Evolutionary conservation across 1,140 invertebrate species (phyloP), one percentile per base, ranked within the genome.

Genomic region (Procambarus virginalis): DNA sequence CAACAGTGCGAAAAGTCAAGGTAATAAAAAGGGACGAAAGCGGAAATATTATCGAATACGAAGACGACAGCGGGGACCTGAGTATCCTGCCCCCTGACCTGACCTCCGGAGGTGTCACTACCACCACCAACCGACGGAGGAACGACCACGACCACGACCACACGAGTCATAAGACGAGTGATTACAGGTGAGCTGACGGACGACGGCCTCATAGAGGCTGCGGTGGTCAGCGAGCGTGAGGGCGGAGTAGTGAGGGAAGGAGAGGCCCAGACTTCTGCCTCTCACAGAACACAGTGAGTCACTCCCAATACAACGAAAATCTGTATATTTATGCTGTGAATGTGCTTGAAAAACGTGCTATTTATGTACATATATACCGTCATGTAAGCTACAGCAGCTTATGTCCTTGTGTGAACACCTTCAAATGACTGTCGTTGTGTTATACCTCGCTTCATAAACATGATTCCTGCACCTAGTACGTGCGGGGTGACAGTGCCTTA

Each of bases 381-480:
- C 88, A 89, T 89, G 88, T 89, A 89, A 89, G 82, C 73, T 89
- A 89, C 88, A 84, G 22, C 88, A 48, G n/a, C 76, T n/a, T 86
- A 17, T 81, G 86, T 88, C 48, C 58, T 46, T 86, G 84, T 85
- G 84, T 77, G 34, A 58, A 73, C 68, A 73, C 68, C 68, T 68
- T 12, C 64, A 73, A 34, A 4, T 73, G 22, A 73, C n/a, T 73
- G 68, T 73, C 22, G 68, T 73, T 83, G 20, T 55, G 82, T 75
- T 75, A 12, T 70, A 60, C 20, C 84, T 55, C 51, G 48, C 55
- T 51, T 58, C 22, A 51, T 17, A 76, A 49, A 78, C 46, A 34
- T 81, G 79, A 60, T 14, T 58, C 20, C 79, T 81, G 51, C 51
- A 81, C 79, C 51, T 58, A 22, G 79, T 51, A 81, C 51, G 79